Evolutionary conservation across 53 echinoderm and acorn worm genomes (phyloP).

Genomic region (Patiria pectinifera): DNA sequence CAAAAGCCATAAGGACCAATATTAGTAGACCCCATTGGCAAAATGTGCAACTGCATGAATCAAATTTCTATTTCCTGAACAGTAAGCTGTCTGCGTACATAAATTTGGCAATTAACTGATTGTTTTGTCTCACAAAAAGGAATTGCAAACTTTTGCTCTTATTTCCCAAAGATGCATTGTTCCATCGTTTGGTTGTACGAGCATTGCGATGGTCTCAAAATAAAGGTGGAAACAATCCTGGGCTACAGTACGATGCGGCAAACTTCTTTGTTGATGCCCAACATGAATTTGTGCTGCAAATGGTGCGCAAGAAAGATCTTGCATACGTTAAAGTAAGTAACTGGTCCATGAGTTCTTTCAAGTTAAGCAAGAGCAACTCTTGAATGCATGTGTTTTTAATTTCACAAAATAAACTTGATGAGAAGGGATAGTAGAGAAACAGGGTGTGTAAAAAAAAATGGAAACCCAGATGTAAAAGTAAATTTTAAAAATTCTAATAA

Average conservation of each 20-base stretch:
- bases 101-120: neutral
- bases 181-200: neutral
- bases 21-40: too few species aligned
- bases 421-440: too few species aligned
- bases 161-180: neutral
- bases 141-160: neutral
- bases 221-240: neutral
- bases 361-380: too few species aligned
- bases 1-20: too few species aligned
- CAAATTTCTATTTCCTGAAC: neutral
- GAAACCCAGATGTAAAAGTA: too few species aligned
- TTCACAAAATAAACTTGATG: too few species aligned
- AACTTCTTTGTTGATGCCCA: neutral
- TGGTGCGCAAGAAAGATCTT: neutral
- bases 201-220: neutral
- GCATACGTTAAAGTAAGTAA: neutral
- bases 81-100: neutral
- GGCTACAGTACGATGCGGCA: neutral
- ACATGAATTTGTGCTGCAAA: neutral
- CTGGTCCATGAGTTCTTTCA: too few species aligned
- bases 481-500: too few species aligned
- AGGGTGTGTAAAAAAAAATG: too few species aligned
- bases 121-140: neutral
- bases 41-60: too few species aligned
- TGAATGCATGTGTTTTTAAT: too few species aligned